Evolutionary conservation across 2,113 vertebrate genomes (phyloP).

Genomic region (Monopterus albus): DNA sequence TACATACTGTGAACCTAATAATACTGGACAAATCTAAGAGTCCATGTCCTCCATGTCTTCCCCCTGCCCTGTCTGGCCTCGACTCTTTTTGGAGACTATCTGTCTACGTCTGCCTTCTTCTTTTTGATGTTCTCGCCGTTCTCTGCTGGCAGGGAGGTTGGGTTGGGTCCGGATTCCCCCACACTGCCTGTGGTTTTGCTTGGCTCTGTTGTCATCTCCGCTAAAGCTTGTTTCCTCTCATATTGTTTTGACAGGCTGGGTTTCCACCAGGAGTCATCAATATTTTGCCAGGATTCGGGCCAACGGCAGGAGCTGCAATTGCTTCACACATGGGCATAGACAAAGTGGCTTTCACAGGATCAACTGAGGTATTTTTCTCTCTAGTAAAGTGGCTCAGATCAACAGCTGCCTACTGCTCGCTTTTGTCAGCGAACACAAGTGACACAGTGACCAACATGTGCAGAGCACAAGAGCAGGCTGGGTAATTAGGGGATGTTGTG

Average conservation of each 20-base stretch:
- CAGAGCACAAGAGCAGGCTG: slow-evolving; percentile 44
- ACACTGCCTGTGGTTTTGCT: slow-evolving; percentile 73
- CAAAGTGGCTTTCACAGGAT: slow-evolving; percentile 99
- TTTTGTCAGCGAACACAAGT: slow-evolving; percentile 44
- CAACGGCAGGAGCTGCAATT: slow-evolving; percentile 94
- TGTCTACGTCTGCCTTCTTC: slow-evolving; percentile 64
- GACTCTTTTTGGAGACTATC: slow-evolving; percentile 69
- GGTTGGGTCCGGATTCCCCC: slow-evolving; percentile 79
- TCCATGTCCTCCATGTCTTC: slow-evolving; percentile 48
- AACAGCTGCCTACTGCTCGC: slow-evolving; percentile 40
- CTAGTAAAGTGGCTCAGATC: slow-evolving; percentile 9
- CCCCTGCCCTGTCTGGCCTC: slow-evolving; percentile 49
- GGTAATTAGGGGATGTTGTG: slow-evolving; percentile 51
- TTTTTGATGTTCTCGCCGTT: slow-evolving; percentile 74
- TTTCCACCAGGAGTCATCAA: slow-evolving; percentile 99
- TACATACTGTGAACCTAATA: slow-evolving; percentile 49
- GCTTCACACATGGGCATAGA: slow-evolving; percentile 95
- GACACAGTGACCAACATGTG: slow-evolving; percentile 75
- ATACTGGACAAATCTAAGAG: slow-evolving; percentile 38
- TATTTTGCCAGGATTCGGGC: slow-evolving; percentile 98
- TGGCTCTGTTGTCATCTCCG: slow-evolving; percentile 77
- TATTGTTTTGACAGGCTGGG: slow-evolving; percentile 93
- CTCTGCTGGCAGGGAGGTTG: slow-evolving; percentile 72
- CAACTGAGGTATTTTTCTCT: slow-evolving; percentile 89
- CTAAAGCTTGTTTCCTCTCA: slow-evolving; percentile 82